A percentile compares a stretch with the other conserved stretches of the same genome.
These are phyloP conservation scores for Engraulis encrasicolus DNA, from an alignment of 2,113 vertebrate species.

Conservation along the genomic window DNA sequence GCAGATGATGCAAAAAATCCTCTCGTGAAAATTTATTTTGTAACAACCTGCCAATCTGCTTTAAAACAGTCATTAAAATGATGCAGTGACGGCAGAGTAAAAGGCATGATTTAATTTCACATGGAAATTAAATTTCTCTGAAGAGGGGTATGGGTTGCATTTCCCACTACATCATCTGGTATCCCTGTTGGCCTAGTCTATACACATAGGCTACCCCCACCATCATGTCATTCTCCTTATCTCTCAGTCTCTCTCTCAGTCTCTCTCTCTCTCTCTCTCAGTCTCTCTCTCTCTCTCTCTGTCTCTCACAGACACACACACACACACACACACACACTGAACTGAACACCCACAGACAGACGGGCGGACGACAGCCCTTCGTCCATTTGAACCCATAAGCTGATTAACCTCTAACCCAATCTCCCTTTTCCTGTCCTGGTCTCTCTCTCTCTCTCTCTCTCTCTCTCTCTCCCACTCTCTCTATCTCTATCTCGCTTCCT, in stretches of 20 bases:
- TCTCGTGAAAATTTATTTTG: no score
- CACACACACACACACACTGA: neutral
- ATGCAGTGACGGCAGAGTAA: no score
- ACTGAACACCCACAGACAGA: neutral
- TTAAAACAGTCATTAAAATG: no score
- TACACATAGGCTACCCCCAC: neutral
- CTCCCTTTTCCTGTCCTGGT: slow-evolving; percentile 3
- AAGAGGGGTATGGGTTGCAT: neutral
- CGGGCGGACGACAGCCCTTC: neutral
- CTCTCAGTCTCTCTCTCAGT: neutral
- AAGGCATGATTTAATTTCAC: neutral
- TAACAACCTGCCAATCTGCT: no score
- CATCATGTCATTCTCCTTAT: neutral
- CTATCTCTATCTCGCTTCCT: neutral
- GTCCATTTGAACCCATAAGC: slow-evolving; percentile 4
- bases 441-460: neutral
- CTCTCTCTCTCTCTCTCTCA: neutral
- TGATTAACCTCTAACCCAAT: slow-evolving; percentile 11
- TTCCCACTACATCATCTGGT: no score
- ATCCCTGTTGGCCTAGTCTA: neutral
- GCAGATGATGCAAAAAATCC: no score
- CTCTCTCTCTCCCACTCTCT: neutral
- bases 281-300: neutral
- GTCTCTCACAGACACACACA: neutral
- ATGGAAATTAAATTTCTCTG: neutral